Evolutionary conservation across 2,113 vertebrate genomes (phyloP).

Genomic region (Rhea americana): DNA sequence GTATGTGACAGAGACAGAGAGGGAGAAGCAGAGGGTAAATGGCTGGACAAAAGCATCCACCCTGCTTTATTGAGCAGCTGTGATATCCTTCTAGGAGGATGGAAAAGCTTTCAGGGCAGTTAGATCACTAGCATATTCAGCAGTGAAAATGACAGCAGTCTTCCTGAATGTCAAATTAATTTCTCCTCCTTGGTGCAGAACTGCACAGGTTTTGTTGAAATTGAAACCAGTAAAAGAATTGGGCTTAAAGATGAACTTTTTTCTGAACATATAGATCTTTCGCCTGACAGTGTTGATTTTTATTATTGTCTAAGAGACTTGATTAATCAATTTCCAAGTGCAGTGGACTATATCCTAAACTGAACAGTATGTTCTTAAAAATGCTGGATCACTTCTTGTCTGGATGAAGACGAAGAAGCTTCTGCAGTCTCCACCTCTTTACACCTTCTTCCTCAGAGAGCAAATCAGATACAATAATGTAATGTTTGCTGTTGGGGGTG

Average conservation of each 20-base stretch:
- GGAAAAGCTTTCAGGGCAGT: background rate
- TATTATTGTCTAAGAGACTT: background rate
- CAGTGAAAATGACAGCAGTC: background rate
- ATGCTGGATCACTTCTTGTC: constrained; percentile 34
- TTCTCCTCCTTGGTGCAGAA: background rate
- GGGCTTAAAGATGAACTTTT: background rate
- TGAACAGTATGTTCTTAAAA: background rate
- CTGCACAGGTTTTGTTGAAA: constrained; percentile 11
- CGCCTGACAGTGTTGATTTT: background rate
- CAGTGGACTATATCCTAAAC: background rate
- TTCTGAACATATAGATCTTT: background rate
- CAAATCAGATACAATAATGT: background rate
- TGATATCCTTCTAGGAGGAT: background rate
- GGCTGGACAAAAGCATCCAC: background rate
- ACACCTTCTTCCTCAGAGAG: background rate
- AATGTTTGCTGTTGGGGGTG: background rate
- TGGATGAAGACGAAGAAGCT: background rate
- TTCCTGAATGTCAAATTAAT: background rate
- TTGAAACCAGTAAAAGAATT: background rate
- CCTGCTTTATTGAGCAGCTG: background rate
- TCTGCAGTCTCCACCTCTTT: background rate
- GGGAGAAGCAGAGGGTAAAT: background rate
- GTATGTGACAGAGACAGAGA: background rate
- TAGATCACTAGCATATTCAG: background rate
- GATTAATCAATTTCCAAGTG: background rate